A percentile compares a stretch with the other conserved stretches of the same genome.
Evolutionary conservation across 1,140 invertebrate species (phyloP).

Genomic region (Zaprionus vittiger): DNA sequence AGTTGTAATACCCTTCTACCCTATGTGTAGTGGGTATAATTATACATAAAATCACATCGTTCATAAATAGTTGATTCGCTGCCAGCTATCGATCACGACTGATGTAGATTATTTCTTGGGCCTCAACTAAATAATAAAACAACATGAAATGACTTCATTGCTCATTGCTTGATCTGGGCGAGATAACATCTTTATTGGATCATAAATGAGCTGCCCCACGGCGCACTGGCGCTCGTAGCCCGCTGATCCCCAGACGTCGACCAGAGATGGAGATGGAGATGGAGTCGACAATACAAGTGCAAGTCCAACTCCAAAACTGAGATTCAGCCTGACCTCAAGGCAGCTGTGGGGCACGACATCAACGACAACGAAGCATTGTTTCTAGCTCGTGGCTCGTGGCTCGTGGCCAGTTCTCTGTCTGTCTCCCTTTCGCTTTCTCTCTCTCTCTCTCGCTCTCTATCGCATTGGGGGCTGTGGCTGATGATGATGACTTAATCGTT

Average conservation of each 20-base stretch:
- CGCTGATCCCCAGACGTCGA: background rate
- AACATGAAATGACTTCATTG: conserved; percentile 65
- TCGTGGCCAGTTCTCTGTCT: conserved; percentile 31
- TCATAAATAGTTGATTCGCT: background rate
- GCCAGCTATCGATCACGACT: background rate
- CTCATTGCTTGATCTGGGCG: conserved; percentile 37
- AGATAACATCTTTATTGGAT: conserved; percentile 59
- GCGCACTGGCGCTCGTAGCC: conserved; percentile 25
- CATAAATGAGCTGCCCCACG: conserved; percentile 43
- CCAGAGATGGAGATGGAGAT: conserved; percentile 1
- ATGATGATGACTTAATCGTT: conserved; percentile 74
- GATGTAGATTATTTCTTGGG: background rate
- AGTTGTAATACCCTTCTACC: no score
- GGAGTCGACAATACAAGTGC: conserved; percentile 18
- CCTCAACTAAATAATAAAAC: background rate
- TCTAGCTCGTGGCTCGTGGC: conserved; percentile 45
- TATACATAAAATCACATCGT: no score
- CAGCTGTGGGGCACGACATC: conserved; percentile 49
- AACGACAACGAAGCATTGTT: conserved; percentile 66
- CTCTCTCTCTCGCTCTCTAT: conserved; percentile 9
- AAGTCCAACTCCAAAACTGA: conserved; percentile 10
- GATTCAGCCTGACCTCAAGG: conserved; percentile 60
- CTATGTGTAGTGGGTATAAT: no score
- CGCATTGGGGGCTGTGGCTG: conserved; percentile 26
- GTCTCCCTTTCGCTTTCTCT: background rate